Evolutionary conservation across 2,888 invertebrate genomes (phyloP), one percentile per base, ranked within the genome.

Genomic region (Plagodis pulveraria): DNA sequence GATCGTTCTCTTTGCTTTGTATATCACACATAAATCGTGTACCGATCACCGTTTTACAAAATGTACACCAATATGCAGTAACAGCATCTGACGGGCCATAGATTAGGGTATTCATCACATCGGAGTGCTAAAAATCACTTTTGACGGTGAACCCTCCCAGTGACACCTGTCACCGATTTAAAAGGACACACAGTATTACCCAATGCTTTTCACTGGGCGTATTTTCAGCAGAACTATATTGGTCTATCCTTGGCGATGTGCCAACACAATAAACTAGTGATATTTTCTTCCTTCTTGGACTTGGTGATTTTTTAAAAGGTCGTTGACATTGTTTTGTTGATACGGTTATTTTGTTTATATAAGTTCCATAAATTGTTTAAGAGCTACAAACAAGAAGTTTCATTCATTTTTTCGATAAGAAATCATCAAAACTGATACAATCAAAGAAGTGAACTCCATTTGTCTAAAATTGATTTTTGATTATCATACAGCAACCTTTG

Each of bases 201-300:
- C 48, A 60, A 60, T 33, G 52, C 40, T 47, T 50, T 9, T 48
- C 53, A 8, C 55, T 33, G 44, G 8, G 32, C n/a, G 51, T 60
- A 60, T 60, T 60, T 47, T 54, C 50, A 53, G 56, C 48, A 38
- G 50, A 10, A 61, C 71, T 76, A 75, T 71, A 76, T 74, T 67
- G 53, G 69, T 65, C 61, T 52, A 56, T 50, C 52, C 42, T 53
- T 77, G 76, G 76, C 77, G 34, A 6, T 7, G 12, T 38, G 70
- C 76, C 76, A 77, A 68, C 11, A 53, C 61, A 45, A 12, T 9
- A 10, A 40, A 44, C 38, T 11, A 11, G 36, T 51, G 46, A 59
- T 60, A 56, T 60, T 48, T 60, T 48, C 66, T 75, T 73, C 77
- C 77, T 74, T 68, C 66, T 66, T 51, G 53, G 61, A 54, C 59